phyloP scores from a whole-genome alignment of 2,888 invertebrate genomes.

The Acleris cristana region DNA sequence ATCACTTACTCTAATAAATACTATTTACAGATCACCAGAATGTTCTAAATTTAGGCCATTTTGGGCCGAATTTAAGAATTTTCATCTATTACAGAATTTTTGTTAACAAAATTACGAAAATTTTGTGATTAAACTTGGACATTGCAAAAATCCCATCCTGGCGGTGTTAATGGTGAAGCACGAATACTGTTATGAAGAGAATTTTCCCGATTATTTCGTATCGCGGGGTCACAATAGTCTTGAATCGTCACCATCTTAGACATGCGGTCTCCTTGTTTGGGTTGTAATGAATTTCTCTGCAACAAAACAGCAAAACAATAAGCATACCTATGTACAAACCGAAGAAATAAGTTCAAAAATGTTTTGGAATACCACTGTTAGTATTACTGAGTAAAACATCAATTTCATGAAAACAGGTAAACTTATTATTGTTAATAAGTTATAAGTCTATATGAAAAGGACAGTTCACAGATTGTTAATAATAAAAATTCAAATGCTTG shows the following conservation, averaged over 20 bases:
- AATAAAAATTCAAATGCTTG: constrained; percentile 61
- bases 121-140: constrained; percentile 46
- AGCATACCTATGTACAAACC: constrained; percentile 23
- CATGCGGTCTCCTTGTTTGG: constrained; percentile 74
- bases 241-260: constrained; percentile 67
- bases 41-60: constrained; percentile 46
- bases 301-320: constrained; percentile 56
- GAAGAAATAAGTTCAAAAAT: constrained; percentile 30
- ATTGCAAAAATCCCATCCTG: constrained; percentile 77
- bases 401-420: constrained; percentile 20
- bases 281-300: constrained; percentile 78
- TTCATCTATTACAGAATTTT: constrained; percentile 16
- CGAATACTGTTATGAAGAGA: constrained; percentile 79
- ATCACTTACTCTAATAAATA: constrained; percentile 81
- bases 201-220: constrained; percentile 48
- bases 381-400: constrained; percentile 16
- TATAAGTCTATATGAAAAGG: constrained; percentile 40
- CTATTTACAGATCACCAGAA: constrained; percentile 83
- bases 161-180: constrained; percentile 76
- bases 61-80: constrained; percentile 17
- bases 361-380: constrained; percentile 22
- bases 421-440: constrained; percentile 20
- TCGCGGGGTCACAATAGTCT: constrained; percentile 45
- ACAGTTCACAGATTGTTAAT: constrained; percentile 41
- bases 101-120: constrained; percentile 43